A percentile compares a stretch with the other conserved stretches of the same genome.
Evolutionary conservation across 2,888 invertebrate species (phyloP).

Genomic region (Maniola hyperantus): DNA sequence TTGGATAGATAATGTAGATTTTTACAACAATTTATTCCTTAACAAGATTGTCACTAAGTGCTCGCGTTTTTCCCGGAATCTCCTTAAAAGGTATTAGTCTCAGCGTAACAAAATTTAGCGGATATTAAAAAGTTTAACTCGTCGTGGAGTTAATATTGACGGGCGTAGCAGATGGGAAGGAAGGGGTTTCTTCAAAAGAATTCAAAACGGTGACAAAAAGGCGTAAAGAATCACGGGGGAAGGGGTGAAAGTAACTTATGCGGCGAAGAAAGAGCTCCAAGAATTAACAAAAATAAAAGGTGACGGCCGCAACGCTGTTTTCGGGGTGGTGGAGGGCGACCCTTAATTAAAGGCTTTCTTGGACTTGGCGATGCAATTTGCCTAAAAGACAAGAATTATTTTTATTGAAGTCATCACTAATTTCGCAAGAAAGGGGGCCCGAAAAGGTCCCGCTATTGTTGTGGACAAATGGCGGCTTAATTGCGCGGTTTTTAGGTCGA

Average conservation of each 20-base stretch:
- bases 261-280: constrained; percentile 77
- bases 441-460: constrained; percentile 67
- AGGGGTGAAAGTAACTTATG: constrained; percentile 80
- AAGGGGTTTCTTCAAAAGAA: constrained; percentile 79
- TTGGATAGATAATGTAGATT: no score
- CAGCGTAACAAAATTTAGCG: constrained; percentile 80
- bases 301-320: constrained; percentile 78
- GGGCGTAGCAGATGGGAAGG: constrained; percentile 81
- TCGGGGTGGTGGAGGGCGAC: constrained; percentile 70
- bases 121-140: constrained; percentile 83
- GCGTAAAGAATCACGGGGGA: constrained; percentile 79
- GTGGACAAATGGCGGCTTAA: constrained; percentile 76
- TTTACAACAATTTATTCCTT: constrained; percentile 14
- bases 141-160: constrained; percentile 81
- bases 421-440: constrained; percentile 70
- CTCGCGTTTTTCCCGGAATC: constrained; percentile 49
- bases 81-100: constrained; percentile 69
- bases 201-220: constrained; percentile 82
- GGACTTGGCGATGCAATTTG: constrained; percentile 83
- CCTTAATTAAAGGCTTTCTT: constrained; percentile 82
- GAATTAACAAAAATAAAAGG: constrained; percentile 83
- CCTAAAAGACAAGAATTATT: constrained; percentile 83
- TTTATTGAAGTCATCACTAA: constrained; percentile 84
- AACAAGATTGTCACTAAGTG: constrained; percentile 47
- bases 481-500: constrained; percentile 71